phyloP scores from a whole-genome alignment of 2,888 invertebrate species.

The Drosophila stalkeri region DNA sequence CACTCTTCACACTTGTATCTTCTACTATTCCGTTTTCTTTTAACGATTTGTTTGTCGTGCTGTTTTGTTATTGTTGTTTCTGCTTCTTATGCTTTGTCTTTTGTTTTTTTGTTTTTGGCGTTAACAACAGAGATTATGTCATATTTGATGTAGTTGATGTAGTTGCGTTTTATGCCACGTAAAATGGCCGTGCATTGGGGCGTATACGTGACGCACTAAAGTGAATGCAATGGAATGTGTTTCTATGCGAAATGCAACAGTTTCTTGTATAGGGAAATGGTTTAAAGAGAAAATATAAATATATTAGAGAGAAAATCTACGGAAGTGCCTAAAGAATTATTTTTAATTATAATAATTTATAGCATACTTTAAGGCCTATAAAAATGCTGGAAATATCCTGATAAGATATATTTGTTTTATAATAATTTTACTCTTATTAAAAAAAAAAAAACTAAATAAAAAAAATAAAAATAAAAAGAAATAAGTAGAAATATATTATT shows the following conservation, averaged over 20 bases:
- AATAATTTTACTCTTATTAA: no score
- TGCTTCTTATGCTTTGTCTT: slow-evolving; percentile 8
- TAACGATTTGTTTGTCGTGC: slow-evolving; percentile 46
- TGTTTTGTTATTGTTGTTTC: slow-evolving; percentile 24
- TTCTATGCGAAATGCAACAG: not conserved
- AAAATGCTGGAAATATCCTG: not conserved
- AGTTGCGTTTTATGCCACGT: slow-evolving; percentile 26
- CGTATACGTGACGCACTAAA: slow-evolving; percentile 6
- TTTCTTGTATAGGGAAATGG: no score
- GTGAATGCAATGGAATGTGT: not conserved
- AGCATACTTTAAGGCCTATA: slow-evolving; percentile 1
- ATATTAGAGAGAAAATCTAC: not conserved
- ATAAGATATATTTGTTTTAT: no score
- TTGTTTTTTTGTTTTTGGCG: slow-evolving; percentile 38
- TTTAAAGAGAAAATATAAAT: not conserved
- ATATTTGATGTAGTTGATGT: slow-evolving; percentile 53
- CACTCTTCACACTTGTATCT: not conserved
- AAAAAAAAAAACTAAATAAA: no score
- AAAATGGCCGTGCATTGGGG: slow-evolving; percentile 9
- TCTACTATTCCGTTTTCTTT: slow-evolving; percentile 20
- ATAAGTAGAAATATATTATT: no score
- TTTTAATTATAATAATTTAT: no score
- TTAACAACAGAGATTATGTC: slow-evolving; percentile 65
- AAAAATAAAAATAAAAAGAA: no score
- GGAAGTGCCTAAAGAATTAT: not conserved